Evolutionary conservation across 2,797 vertebrate genomes (phyloP), one percentile per base, ranked within the genome.

Genomic region (Xenopus petersii): DNA sequence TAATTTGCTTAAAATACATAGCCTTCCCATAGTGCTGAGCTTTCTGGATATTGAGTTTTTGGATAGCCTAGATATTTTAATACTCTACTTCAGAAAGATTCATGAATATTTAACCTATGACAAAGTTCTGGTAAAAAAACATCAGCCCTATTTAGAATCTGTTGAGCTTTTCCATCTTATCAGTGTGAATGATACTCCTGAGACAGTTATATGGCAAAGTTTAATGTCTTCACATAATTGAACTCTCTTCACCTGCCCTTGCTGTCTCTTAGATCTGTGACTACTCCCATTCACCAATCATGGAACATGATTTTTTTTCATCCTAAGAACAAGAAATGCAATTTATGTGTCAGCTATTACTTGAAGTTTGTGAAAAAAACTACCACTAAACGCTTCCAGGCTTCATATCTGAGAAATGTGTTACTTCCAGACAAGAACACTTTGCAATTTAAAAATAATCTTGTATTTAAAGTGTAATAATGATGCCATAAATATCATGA

Each of bases 201-300:
- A 2, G 58, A 60, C 58, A 60, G 58, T 60, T 60, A 26, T 60
- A 60, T 60, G 58, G 58, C 58, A 60, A 24, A 60, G 17, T 60
- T 24, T 60, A 60, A 60, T 26, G 58, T 24, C 24, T 60, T 17
- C 21, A 60, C 58, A 24, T 26, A 60, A 60, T 60, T 60, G 17
- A 60, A 24, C 58, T 56, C 54, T 56, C 15, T 56, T 56, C 54
- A 56, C 16, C 54, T 56, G 54, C 16, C 8, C 54, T 56, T 56
- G 54, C 12, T 56, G 54, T 56, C 54, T 56, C 16, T 16, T 56
- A 15, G 16, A 17, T 56, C 54, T 56, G 54, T 56, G 54, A 56
- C 15, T 56, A 26, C 26, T 26, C 3, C 26, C 1, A 17, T 9
- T 60, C 21, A 60, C 58, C 58, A 26, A 26, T 26, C 58, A 24